Evolutionary conservation across 2,113 vertebrate genomes (phyloP), one percentile per base, ranked within the genome.

Genomic region (Lasiurus cinereus): DNA sequence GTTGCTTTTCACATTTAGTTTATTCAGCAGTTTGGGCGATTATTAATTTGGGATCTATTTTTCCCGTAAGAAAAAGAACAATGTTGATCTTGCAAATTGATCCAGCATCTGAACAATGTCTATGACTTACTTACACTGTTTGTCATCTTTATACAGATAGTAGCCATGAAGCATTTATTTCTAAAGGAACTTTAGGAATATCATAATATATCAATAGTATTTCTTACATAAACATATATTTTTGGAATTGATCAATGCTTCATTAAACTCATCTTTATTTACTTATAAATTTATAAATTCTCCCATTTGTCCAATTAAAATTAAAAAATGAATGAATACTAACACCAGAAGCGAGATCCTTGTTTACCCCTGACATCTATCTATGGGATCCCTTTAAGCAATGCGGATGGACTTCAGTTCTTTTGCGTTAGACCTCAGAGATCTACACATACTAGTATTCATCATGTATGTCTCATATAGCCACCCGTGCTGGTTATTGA

Each of bases 181-280:
- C 19, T 48, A 59, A 36, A 14, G 4, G 21, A 72, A 73, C 39
- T 48, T 22, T 39, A 31, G 10, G 6, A 14, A 46, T 82, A 48
- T 62, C 36, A 48, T 48, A 59, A 6, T 5, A n/a, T 12, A 16
- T 3, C n/a, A 67, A 76, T 18, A 46, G 77, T 36, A 54, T 33
- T 52, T 82, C 50, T 66, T 46, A 46, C 21, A 29, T 54, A 9
- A 54, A 16, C 27, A 43, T 1, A 8, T 59, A 69, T 78, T 62
- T 78, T 72, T 78, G 72, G 62, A 78, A 70, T 43, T 83, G 43
- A 64, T 39, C 62, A 62, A 43, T n/a, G 87, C 14, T 72, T 69
- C 33, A 14, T 2, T 24, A 6, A 19, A 14, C 7, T 77, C 24
- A n/a, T 78, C 48, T 67, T 56, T 56, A 46, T 62, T 85, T 19